Evolutionary conservation across 2,113 vertebrate species (phyloP), one percentile per base, ranked within the genome.

Genomic region (Cyprichromis sp.): DNA sequence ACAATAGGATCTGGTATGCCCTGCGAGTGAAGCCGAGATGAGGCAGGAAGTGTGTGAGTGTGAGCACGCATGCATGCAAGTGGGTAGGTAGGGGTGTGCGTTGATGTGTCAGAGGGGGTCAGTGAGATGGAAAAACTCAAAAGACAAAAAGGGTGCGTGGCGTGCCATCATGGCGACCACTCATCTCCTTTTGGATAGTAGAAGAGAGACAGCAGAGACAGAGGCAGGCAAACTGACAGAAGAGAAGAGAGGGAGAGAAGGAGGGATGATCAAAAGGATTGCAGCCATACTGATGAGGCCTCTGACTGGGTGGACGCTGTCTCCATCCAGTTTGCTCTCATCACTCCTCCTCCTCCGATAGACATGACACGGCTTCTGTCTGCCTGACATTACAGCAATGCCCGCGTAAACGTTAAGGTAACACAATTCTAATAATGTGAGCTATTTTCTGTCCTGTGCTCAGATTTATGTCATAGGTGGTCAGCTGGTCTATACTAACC

Each of bases 271-370:
- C 93, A 95, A 94, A 95, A 95, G 92, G 94, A 92, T 86, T 88
- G 90, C 80, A 91, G 85, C 87, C 90, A 85, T 91, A 92, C 95
- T 86, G 94, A 93, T 91, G 88, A 90, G 83, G 86, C 86, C 38
- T 89, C 88, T 85, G 87, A 93, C 91, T 88, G 91, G 94, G 93
- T 42, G 87, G 89, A 93, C 54, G 66, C 86, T 81, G 91, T 90
- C 89, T 94, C 87, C 90, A 90, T 93, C 93, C 93, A 94, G 94
- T 95, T 96, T 94, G 90, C 86, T 94, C 93, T 91, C 94, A 95
- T 96, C 95, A 95, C 29, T 82, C 26, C 26, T 16, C 55, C 86
- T 85, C 12, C 76, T 31, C 83, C 79, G 61, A 93, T 86, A 92
- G 84, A 90, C 86, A 71, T 40, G 34, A 80, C 9, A 29, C 9